phyloP scores from a whole-genome alignment of 2,113 vertebrate genomes.

The Tychaedon coryphoeus region DNA sequence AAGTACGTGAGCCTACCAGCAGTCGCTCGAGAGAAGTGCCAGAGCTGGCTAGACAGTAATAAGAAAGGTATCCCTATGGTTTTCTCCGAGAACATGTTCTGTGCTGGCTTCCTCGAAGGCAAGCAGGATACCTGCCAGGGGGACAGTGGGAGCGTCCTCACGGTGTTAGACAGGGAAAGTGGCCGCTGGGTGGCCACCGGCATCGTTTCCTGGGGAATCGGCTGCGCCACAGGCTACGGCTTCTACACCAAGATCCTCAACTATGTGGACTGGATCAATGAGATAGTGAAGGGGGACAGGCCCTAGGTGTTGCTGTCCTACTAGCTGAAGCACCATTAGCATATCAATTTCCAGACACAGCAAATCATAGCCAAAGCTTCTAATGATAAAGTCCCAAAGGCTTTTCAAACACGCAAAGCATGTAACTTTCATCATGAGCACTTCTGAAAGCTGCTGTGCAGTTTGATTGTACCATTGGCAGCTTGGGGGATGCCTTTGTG shows the following conservation, averaged over 20 bases:
- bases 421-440: neutral
- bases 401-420: neutral
- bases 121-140: slow-evolving; percentile 75
- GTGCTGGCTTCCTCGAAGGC: slow-evolving; percentile 58
- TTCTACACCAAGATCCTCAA: slow-evolving; percentile 79
- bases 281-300: slow-evolving; percentile 26
- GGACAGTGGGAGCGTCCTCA: slow-evolving; percentile 74
- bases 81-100: slow-evolving; percentile 81
- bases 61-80: neutral
- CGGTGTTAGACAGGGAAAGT: neutral
- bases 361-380: neutral
- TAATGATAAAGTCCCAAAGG: neutral
- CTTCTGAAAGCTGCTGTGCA: neutral
- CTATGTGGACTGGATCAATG: slow-evolving; percentile 79
- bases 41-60: slow-evolving; percentile 28
- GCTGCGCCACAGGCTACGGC: slow-evolving; percentile 72
- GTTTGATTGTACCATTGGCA: neutral
- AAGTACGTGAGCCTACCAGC: slow-evolving; percentile 72
- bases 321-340: neutral
- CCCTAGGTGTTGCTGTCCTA: neutral
- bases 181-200: slow-evolving; percentile 73
- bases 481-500: neutral
- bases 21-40: neutral
- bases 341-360: neutral
- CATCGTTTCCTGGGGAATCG: slow-evolving; percentile 80